Evolutionary conservation across 2,888 invertebrate genomes (phyloP), one percentile per base, ranked within the genome.

Genomic region (Melanchra persicariae): DNA sequence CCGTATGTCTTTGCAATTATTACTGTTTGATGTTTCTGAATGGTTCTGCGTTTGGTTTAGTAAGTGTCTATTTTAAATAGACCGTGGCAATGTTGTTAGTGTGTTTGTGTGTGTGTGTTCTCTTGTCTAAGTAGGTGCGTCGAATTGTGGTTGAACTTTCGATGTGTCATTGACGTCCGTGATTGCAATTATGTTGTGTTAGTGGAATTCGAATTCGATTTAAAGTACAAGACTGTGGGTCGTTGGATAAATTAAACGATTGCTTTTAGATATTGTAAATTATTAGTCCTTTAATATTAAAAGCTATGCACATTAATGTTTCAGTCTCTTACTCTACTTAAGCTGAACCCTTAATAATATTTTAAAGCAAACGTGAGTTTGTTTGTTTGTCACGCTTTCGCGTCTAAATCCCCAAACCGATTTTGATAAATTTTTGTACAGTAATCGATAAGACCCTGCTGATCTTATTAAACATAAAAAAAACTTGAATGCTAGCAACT

Each of bases 1-100:
- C 77, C 57, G 72, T 81, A 77, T 83, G 83, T 81, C 81, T 79
- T 79, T 72, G 84, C 72, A 77, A 83, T 83, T 79, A 83, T 83
- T 83, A 68, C 79, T 69, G 79, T 82, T 82, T 82, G 82, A 82
- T 82, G 79, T 79, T 81, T 75, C 67, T 72, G 77, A 80, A 80
- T 80, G 77, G 80, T 64, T 77, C 76, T 57, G 49, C 69, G 74
- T 78, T 78, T 57, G 64, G 64, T 76, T 80, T 60, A 59, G 63
- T 74, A 64, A 72, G 72, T 77, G 66, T 71, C 80, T 70, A 79
- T 75, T 80, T 77, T 63, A 80, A 77, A 80, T 81, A 77, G 79
- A 75, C 68, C 65, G 68, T 62, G 58, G 61, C 30, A 64, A 58
- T 54, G 67, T 51, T 75, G 67, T 54, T 26, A 45, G 54, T 24